Percentiles rank a stretch among this genome's conserved stretches.
Conservation (phyloP, 2,888 invertebrate species). For the Eupeodes luniger region DNA sequence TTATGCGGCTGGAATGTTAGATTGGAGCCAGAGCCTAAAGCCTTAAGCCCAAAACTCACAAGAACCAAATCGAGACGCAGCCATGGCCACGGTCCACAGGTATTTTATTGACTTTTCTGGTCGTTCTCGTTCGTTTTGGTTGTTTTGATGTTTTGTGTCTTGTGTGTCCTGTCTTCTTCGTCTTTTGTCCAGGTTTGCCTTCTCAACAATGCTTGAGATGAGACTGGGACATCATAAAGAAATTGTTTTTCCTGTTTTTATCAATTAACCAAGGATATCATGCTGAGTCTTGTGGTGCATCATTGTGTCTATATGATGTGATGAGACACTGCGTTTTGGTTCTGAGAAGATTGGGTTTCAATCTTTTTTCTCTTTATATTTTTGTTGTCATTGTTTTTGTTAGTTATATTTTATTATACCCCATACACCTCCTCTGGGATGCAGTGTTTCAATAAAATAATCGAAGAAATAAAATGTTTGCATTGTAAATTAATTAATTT, state of each 20-base stretch:
- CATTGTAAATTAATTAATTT: conserved; percentile 77
- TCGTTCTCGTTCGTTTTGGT: conserved; percentile 7
- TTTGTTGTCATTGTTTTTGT: not conserved
- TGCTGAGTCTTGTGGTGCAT: conserved; percentile 67
- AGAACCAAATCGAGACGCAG: not conserved
- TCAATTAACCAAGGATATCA: conserved; percentile 74
- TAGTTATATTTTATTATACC: not conserved
- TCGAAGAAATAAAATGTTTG: conserved; percentile 75
- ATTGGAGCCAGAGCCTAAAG: conserved; percentile 27
- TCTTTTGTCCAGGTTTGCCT: not conserved
- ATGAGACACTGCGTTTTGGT: conserved; percentile 44
- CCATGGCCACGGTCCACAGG: conserved; percentile 42
- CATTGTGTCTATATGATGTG: conserved; percentile 57
- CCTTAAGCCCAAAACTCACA: not conserved
- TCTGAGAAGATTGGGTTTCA: conserved; percentile 41
- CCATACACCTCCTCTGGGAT: not conserved
- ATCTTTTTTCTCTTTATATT: conserved; percentile 13
- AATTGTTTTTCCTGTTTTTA: conserved; percentile 74
- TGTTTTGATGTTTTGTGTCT: conserved; percentile 28
- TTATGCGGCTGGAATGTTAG: conserved; percentile 60
- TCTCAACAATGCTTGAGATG: not conserved
- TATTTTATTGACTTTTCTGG: conserved; percentile 67
- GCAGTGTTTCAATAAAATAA: conserved; percentile 47
- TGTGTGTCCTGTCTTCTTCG: not conserved
- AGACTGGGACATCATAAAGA: conserved; percentile 51